Evolutionary conservation across 2,113 vertebrate species (phyloP).

Genomic region (Sitta europaea): DNA sequence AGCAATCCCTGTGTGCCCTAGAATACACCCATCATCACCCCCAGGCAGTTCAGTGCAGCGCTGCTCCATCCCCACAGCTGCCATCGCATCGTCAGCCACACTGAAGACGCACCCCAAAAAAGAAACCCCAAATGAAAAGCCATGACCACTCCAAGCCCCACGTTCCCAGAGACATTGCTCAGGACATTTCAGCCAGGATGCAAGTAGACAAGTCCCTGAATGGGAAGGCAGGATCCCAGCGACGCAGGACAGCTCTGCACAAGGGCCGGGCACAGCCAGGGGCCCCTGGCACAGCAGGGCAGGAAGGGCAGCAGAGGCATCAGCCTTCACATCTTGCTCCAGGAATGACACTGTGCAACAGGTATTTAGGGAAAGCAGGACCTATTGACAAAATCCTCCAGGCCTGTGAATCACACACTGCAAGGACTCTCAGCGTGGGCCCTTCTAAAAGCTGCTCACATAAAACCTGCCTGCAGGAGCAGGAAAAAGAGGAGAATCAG

Average conservation of each 20-base stretch:
- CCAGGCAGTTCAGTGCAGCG: background rate
- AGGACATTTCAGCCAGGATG: background rate
- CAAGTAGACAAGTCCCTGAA: background rate
- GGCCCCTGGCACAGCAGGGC: background rate
- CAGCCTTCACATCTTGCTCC: background rate
- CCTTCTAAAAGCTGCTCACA: background rate
- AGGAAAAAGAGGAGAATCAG: background rate
- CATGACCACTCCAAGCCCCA: accelerated
- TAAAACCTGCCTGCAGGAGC: background rate
- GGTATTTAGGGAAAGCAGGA: background rate
- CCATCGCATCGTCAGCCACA: background rate
- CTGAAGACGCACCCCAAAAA: background rate
- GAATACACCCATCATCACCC: background rate
- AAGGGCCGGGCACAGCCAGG: too few relatives aligned
- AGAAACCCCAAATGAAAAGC: background rate
- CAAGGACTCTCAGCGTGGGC: background rate
- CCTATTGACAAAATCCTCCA: background rate
- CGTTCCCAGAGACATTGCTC: background rate
- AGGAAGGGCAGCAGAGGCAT: background rate
- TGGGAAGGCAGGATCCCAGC: background rate
- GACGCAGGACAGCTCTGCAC: accelerated
- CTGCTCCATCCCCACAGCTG: background rate
- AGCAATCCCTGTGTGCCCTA: background rate
- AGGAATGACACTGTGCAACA: background rate
- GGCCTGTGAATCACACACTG: background rate